phyloP scores from a whole-genome alignment of 2,797 vertebrate species.

The Intellagama lesueurii region DNA sequence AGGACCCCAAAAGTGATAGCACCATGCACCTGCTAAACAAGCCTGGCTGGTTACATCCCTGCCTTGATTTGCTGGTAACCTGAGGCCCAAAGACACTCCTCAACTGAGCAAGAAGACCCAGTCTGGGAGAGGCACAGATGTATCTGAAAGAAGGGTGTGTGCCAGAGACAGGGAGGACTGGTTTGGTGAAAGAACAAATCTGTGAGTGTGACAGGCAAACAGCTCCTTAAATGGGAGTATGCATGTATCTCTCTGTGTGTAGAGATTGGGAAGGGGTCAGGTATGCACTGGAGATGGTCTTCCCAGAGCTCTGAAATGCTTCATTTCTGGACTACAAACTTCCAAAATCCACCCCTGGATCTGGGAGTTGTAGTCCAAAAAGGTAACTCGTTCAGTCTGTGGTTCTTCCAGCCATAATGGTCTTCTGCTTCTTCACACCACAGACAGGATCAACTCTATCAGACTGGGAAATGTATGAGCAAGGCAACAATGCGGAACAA shows the following conservation, averaged over 20 bases:
- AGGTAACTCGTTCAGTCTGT: too few relatives aligned
- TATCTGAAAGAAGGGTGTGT: constrained; percentile 4
- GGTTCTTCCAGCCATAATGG: background rate
- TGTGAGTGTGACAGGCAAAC: constrained; percentile 5
- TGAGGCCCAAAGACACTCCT: constrained; percentile 42
- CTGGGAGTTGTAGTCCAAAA: too few relatives aligned
- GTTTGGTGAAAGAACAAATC: background rate
- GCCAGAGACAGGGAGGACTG: constrained; percentile 3
- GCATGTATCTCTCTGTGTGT: background rate
- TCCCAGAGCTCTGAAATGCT: background rate
- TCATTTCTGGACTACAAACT: too few relatives aligned
- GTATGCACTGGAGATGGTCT: background rate
- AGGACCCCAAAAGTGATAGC: constrained; percentile 33
- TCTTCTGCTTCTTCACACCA: background rate
- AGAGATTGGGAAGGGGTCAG: background rate
- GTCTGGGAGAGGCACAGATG: constrained; percentile 6
- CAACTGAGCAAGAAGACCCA: constrained; percentile 50
- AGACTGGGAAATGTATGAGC: background rate
- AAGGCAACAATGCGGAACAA: background rate
- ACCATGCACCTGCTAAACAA: constrained; percentile 63
- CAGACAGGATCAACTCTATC: background rate
- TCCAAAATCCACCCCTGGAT: too few relatives aligned
- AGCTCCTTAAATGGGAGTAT: background rate
- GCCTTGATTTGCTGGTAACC: constrained; percentile 8
- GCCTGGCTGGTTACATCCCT: constrained; percentile 61